A percentile compares a stretch with the other conserved stretches of the same genome.
These are phyloP conservation scores for Strigamia maritima DNA, from an alignment of 2,888 invertebrate species.

Conservation along the genomic window DNA sequence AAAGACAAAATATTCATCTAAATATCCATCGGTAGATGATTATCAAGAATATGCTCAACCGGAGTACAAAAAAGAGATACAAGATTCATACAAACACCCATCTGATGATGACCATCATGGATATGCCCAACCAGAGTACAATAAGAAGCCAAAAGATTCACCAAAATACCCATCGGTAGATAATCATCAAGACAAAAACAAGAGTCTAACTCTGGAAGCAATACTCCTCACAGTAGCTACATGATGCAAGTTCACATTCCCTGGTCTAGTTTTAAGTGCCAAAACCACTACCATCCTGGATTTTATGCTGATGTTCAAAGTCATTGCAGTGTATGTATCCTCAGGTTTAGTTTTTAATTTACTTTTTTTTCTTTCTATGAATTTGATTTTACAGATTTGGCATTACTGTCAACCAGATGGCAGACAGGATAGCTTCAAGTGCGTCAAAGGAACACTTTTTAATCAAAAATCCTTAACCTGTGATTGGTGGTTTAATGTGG, in stretches of 20 bases:
- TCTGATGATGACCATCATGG: background rate
- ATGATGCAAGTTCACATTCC: slow-evolving; percentile 11
- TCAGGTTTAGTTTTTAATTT: background rate
- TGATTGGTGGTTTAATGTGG: slow-evolving; percentile 36
- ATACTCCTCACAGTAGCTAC: background rate
- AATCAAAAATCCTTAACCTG: slow-evolving; percentile 26
- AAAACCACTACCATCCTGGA: background rate
- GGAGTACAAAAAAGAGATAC: background rate
- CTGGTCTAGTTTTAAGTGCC: background rate
- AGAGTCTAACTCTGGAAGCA: background rate
- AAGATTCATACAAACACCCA: background rate
- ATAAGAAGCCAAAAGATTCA: background rate
- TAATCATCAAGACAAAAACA: background rate
- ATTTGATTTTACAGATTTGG: slow-evolving; percentile 27
- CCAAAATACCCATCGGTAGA: background rate
- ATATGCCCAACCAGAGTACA: background rate
- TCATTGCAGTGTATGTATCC: slow-evolving; percentile 2
- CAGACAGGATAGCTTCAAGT: slow-evolving; percentile 31
- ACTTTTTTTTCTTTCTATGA: background rate
- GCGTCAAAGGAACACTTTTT: slow-evolving; percentile 5
- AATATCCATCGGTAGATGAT: background rate
- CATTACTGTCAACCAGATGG: slow-evolving; percentile 36
- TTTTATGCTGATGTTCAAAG: slow-evolving; percentile 34
- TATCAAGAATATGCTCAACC: background rate
- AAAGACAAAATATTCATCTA: background rate